phyloP scores from a whole-genome alignment of 2,888 invertebrate species.

The Agelastica alni region DNA sequence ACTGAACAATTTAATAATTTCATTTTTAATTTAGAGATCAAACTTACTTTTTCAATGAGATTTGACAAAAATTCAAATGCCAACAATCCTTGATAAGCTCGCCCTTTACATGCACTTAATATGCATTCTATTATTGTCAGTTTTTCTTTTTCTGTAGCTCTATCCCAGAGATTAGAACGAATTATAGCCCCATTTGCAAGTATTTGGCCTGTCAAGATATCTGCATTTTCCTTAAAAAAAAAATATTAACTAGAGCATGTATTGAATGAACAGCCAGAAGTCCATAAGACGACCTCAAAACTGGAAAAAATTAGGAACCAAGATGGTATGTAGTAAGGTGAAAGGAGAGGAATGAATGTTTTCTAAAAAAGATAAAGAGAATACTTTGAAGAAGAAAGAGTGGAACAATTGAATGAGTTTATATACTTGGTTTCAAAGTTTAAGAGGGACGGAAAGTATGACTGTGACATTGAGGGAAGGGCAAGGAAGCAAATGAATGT shows the following conservation, averaged over 20 bases:
- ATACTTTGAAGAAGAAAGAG: too few species aligned
- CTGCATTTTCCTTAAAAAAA: conserved; percentile 74
- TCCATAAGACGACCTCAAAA: too few species aligned
- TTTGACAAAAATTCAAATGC: conserved; percentile 66
- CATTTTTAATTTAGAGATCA: too few species aligned
- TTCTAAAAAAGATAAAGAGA: too few species aligned
- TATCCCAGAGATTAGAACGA: conserved; percentile 64
- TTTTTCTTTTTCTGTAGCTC: conserved; percentile 59
- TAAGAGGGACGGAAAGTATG: too few species aligned
- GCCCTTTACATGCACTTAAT: conserved; percentile 63
- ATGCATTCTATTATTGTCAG: conserved; percentile 56
- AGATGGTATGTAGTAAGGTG: not conserved
- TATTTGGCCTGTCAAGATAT: conserved; percentile 72
- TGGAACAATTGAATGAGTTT: too few species aligned
- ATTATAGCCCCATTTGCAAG: conserved; percentile 72
- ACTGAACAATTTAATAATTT: too few species aligned
- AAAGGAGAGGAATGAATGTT: not conserved
- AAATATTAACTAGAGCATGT: too few species aligned
- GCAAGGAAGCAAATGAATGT: too few species aligned
- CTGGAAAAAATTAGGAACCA: not conserved
- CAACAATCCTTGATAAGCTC: conserved; percentile 65
- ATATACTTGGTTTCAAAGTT: too few species aligned
- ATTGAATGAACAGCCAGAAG: too few species aligned
- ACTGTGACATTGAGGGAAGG: too few species aligned
- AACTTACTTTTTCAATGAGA: conserved; percentile 61